Evolutionary conservation across 2,888 invertebrate species (phyloP).

Genomic region (Ischnura elegans): DNA sequence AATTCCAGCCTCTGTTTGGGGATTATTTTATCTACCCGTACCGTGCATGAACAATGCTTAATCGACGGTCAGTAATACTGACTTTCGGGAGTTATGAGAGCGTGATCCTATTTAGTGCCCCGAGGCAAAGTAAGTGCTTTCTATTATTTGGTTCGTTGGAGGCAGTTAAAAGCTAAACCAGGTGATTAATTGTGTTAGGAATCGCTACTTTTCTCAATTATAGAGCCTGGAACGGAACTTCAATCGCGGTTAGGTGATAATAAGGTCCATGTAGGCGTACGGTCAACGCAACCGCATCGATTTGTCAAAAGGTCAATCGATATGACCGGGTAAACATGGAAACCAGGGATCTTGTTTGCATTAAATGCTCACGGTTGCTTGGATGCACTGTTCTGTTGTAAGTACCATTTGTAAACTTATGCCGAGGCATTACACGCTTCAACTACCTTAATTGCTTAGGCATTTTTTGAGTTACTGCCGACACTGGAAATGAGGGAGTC

Average conservation of each 20-base stretch:
- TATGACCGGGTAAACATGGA: neutral
- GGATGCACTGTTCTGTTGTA: neutral
- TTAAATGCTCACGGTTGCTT: constrained; percentile 26
- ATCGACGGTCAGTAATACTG: neutral
- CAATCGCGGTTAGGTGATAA: neutral
- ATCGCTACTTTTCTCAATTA: constrained; percentile 19
- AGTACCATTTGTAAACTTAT: constrained; percentile 31
- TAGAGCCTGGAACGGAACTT: neutral
- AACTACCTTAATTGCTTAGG: constrained; percentile 15
- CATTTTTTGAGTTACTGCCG: neutral
- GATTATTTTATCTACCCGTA: neutral
- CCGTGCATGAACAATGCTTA: neutral
- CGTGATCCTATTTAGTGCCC: neutral
- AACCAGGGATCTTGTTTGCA: constrained; percentile 30
- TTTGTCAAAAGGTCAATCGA: constrained; percentile 31
- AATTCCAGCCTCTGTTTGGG: neutral
- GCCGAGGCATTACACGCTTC: constrained; percentile 6
- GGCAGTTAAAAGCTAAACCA: constrained; percentile 26
- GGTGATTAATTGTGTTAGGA: neutral
- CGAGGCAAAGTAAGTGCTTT: neutral
- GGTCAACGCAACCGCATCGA: neutral
- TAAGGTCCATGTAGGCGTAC: constrained; percentile 9
- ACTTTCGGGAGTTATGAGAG: neutral
- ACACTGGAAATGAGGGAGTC: neutral
- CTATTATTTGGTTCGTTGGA: neutral